These are phyloP conservation scores for Laupala kohalensis DNA, from an alignment of 1,140 invertebrate genomes.

Conservation along the genomic window DNA sequence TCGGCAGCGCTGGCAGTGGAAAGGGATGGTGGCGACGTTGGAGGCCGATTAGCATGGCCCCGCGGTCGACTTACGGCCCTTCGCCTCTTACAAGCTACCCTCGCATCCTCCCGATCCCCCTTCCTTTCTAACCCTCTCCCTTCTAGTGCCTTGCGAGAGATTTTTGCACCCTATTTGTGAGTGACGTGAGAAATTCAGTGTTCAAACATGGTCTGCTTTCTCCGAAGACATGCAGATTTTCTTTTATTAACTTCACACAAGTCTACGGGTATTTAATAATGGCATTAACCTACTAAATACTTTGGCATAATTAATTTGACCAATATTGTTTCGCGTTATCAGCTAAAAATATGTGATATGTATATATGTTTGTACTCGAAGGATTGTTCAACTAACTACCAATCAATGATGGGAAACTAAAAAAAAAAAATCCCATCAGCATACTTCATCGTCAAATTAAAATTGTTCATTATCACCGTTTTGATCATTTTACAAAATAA, in stretches of 20 bases:
- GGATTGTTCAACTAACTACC: too few species aligned
- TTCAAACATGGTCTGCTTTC: too few species aligned
- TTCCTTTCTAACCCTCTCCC: background rate
- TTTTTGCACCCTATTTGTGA: too few species aligned
- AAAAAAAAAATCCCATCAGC: background rate
- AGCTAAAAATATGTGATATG: too few species aligned
- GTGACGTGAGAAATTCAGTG: too few species aligned
- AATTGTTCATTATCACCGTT: background rate
- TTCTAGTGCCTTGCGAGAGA: background rate
- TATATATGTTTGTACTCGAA: too few species aligned
- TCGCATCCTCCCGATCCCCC: background rate
- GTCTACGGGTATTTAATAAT: background rate
- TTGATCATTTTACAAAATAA: too few species aligned
- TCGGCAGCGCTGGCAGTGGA: background rate
- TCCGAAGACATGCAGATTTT: background rate
- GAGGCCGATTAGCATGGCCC: background rate
- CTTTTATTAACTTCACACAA: background rate
- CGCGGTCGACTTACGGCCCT: background rate
- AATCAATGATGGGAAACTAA: too few species aligned
- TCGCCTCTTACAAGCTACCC: background rate
- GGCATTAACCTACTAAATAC: too few species aligned
- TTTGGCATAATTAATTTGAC: too few species aligned
- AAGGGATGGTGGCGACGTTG: too few species aligned
- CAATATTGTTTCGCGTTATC: too few species aligned
- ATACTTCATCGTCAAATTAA: background rate